A percentile compares a stretch with the other conserved stretches of the same genome.
These are phyloP conservation scores for Corythaeola cristata DNA, from an alignment of 2,113 vertebrate genomes.

Conservation along the genomic window DNA sequence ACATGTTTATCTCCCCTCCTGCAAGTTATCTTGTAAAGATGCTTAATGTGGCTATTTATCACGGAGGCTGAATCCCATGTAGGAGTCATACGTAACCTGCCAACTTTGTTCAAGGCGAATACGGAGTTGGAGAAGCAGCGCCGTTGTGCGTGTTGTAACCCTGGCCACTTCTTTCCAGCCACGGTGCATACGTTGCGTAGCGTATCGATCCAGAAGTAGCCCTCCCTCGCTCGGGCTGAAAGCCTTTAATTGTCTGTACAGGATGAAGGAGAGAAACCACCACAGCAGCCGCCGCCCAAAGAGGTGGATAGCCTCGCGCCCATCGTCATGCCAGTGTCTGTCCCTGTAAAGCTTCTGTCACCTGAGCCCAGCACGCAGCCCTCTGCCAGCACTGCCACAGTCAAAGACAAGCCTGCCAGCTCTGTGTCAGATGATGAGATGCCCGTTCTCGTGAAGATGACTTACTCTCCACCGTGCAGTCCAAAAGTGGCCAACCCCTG, in stretches of 20 bases:
- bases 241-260: conserved; percentile 85
- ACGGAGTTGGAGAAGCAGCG: neutral
- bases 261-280: conserved; percentile 83
- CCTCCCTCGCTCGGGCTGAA: conserved; percentile 73
- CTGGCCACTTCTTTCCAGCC: conserved; percentile 41
- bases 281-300: conserved; percentile 72
- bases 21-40: neutral
- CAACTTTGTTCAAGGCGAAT: neutral
- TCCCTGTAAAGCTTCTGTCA: conserved; percentile 86
- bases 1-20: neutral
- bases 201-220: neutral
- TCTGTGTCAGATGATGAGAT: conserved; percentile 84
- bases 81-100: neutral
- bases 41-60: neutral
- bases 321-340: conserved; percentile 90
- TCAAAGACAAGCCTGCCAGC: conserved; percentile 80
- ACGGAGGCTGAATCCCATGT: neutral
- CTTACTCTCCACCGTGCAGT: conserved; percentile 79
- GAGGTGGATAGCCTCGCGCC: conserved; percentile 80
- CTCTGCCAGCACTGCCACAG: conserved; percentile 73
- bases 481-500: conserved; percentile 78
- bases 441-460: conserved; percentile 86
- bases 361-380: conserved; percentile 79
- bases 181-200: neutral
- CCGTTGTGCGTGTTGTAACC: conserved; percentile 2